Evolutionary conservation across 2,113 vertebrate species (phyloP).

Genomic region (Propithecus coquereli): DNA sequence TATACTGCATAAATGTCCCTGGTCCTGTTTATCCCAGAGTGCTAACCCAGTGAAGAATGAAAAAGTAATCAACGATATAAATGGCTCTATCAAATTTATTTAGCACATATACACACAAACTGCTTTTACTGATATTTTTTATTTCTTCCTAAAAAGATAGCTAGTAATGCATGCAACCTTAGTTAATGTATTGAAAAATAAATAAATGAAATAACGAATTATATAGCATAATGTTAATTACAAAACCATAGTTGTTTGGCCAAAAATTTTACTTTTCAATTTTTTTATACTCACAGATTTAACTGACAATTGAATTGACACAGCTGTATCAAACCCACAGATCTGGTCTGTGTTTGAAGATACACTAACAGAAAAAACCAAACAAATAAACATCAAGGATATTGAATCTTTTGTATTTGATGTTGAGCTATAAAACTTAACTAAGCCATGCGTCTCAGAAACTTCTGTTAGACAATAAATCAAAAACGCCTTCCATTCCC

Average conservation of each 20-base stretch:
- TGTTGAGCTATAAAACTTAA: background rate
- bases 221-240: background rate
- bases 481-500: background rate
- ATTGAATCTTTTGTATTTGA: background rate
- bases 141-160: background rate
- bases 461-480: conserved; percentile 9
- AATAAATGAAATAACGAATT: background rate
- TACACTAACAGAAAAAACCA: background rate
- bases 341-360: background rate
- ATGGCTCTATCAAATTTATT: background rate
- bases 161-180: background rate
- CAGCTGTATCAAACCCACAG: background rate
- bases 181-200: background rate
- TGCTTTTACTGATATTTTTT: background rate
- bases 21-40: background rate
- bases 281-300: background rate
- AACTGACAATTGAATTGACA: background rate
- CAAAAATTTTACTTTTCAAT: background rate
- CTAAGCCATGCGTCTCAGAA: background rate
- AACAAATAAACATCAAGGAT: background rate
- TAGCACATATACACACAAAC: background rate
- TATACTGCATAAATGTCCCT: background rate
- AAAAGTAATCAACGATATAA: background rate
- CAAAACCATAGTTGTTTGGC: background rate
- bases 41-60: background rate